A percentile compares a stretch with the other conserved stretches of the same genome.
These are phyloP conservation scores for Mesoligia furuncula DNA, from an alignment of 2,888 invertebrate species.

Conservation along the genomic window DNA sequence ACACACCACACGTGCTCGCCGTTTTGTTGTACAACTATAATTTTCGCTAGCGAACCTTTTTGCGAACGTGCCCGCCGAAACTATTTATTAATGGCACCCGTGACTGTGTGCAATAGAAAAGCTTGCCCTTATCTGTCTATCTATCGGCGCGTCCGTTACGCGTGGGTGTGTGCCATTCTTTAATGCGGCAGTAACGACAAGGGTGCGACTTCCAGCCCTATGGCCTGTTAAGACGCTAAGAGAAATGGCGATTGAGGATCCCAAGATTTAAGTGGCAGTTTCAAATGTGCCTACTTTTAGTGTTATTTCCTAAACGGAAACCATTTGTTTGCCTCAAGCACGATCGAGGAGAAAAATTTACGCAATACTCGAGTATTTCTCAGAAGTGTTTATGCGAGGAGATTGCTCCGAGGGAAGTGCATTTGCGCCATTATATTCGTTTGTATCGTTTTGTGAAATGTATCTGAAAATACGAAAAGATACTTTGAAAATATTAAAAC, in stretches of 20 bases:
- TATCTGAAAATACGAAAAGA: slow-evolving; percentile 48
- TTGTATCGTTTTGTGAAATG: slow-evolving; percentile 45
- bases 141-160: slow-evolving; percentile 65
- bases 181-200: slow-evolving; percentile 80
- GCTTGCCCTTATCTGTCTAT: slow-evolving; percentile 62
- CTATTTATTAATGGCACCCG: slow-evolving; percentile 65
- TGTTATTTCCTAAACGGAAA: slow-evolving; percentile 90
- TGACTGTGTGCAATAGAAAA: slow-evolving; percentile 66
- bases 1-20: slow-evolving; percentile 67
- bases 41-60: slow-evolving; percentile 63
- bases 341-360: slow-evolving; percentile 84
- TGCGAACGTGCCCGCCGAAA: slow-evolving; percentile 60
- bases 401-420: slow-evolving; percentile 59
- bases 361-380: slow-evolving; percentile 77
- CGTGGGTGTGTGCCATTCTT: slow-evolving; percentile 76
- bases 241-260: slow-evolving; percentile 89
- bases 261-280: slow-evolving; percentile 90
- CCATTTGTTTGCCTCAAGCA: slow-evolving; percentile 88
- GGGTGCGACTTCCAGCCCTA: slow-evolving; percentile 75
- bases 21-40: slow-evolving; percentile 64
- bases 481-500: slow-evolving; percentile 60
- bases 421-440: slow-evolving; percentile 59
- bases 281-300: slow-evolving; percentile 90
- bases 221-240: slow-evolving; percentile 82
- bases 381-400: slow-evolving; percentile 77